Base-by-base conservation (phyloP, 2,797 vertebrate genomes). In the Vultur gryphus region DNA sequence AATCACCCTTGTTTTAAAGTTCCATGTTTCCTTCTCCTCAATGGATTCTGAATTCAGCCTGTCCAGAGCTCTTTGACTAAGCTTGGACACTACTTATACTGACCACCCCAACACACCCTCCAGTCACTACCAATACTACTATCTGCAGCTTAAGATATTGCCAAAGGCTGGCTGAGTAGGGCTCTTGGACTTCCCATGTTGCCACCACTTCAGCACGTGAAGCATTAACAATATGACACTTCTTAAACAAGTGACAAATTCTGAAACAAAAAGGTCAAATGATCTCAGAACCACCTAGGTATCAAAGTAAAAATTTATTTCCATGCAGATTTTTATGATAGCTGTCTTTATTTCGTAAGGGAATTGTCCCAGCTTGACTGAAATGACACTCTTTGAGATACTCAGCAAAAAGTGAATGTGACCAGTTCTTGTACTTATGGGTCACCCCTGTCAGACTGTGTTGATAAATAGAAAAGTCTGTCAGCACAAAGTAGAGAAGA, bases 381-480 rank as follows among this genome's bases (percentile, higher is more conserved):
- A 92, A 84, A 84, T 16, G 39, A 87, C 59, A 48, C 37, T 65
- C 33, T 43, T 10, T 16, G 78, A 87, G 58, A 94, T 21, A 29
- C 35, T 28, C 51, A 93, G 86, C 55, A 81, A 78, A 87, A 90
- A 91, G 82, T 64, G 90, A 80, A 76, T 66, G 67, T 82, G 85
- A 91, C 78, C 72, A 55, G 61, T 51, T 71, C 83, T 76, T 65
- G 84, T 52, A 48, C 85, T 95, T 87, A 67, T 16, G 46, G 82
- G 87, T 97, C 89, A 82, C 57, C 57, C 57, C 58, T 95, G 89
- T 89, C 92, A 96, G 58, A 87, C 15, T 61, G 48, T n/a, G 28
- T 39, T 89, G 87, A 95, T 89, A 90, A 95, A 89, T 13, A 41
- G 66, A 83, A 69, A 87, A 90, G 72, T 37, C 70, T 66, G 93